Evolutionary conservation across 2,113 vertebrate species (phyloP).

Genomic region (Pantherophis guttatus): DNA sequence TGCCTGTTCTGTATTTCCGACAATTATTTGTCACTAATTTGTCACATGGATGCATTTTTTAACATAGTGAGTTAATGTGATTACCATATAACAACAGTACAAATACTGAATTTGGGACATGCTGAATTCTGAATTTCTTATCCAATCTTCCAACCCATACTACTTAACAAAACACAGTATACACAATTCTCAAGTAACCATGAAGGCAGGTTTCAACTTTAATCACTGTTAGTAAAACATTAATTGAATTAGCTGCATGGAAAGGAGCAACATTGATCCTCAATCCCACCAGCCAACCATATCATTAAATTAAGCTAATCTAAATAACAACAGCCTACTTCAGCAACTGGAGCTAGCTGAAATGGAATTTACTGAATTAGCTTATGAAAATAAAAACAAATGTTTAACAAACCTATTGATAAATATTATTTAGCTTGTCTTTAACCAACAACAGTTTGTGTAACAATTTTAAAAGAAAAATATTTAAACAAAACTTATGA

Average conservation of each 20-base stretch:
- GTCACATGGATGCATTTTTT: neutral
- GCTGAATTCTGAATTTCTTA: constrained; percentile 3
- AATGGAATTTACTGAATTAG: constrained; percentile 18
- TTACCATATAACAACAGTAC: neutral
- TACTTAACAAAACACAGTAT: constrained; percentile 48
- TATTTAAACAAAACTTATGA: neutral
- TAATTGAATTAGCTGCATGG: constrained; percentile 54
- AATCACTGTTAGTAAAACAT: constrained; percentile 61
- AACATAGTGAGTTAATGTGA: neutral
- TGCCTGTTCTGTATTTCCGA: neutral
- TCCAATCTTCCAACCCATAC: constrained; percentile 8
- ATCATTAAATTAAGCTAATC: constrained; percentile 66
- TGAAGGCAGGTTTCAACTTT: constrained; percentile 52
- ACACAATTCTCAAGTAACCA: constrained; percentile 44
- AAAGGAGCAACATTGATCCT: constrained; percentile 48
- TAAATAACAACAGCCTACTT: constrained; percentile 57
- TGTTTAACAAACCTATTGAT: neutral
- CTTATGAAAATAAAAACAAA: neutral
- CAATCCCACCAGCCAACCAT: constrained; percentile 55
- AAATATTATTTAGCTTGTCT: neutral
- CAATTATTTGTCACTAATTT: neutral
- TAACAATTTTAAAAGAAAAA: neutral
- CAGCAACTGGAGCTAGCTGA: constrained; percentile 20
- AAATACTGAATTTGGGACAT: neutral
- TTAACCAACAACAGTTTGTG: neutral